Base-by-base conservation (phyloP, 1,140 invertebrate species). In the Drosophila biarmipes region DNA sequence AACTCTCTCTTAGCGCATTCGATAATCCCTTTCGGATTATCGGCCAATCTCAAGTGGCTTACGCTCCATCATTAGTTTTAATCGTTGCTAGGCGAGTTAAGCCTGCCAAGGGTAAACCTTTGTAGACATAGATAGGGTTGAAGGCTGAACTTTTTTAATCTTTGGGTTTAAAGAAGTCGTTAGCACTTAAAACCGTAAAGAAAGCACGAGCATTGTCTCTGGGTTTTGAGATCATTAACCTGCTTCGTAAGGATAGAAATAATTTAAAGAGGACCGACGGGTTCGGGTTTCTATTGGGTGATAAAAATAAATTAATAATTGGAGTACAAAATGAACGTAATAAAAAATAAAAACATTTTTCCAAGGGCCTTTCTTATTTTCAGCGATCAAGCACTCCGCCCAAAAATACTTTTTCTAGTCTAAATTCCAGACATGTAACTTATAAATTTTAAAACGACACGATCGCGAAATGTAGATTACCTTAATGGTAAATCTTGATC, bases 81-180 rank as follows among this genome's bases (percentile, higher is more conserved):
- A 43, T 29, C n/a, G 57, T 66, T 66, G 42, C 62, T 38, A 63
- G 40, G 42, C 24, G 5, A 24, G n/a, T 62, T 62, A 62, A 64
- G 34, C 24, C 57, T 49, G 17, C 2, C 62, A 63, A 66, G 57
- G 56, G 57, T 17, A 63, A 48, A 48, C 61, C 29, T 19, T 10
- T 29, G 35, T 5, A 48, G 56, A 66, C 62, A 40, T 5, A 48
- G 56, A 66, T 66, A 40, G 17, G 27, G 14, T 29, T 5, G 42
- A 61, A 62, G 34, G 42, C 42, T 29, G 40, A 21, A 48, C 10
- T 4, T 1, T 6, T 11, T 19, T 62, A 24, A 66, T 66, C 62
- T 66, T 63, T 2, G 15, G 46, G 40, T 61, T 45, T 15, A 37
- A 57, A 64, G 21, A 64, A 45, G n/a, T 37, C 31, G 31, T 64